These are phyloP conservation scores for Daboia siamensis DNA, from an alignment of 2,113 vertebrate genomes.

Conservation along the genomic window DNA sequence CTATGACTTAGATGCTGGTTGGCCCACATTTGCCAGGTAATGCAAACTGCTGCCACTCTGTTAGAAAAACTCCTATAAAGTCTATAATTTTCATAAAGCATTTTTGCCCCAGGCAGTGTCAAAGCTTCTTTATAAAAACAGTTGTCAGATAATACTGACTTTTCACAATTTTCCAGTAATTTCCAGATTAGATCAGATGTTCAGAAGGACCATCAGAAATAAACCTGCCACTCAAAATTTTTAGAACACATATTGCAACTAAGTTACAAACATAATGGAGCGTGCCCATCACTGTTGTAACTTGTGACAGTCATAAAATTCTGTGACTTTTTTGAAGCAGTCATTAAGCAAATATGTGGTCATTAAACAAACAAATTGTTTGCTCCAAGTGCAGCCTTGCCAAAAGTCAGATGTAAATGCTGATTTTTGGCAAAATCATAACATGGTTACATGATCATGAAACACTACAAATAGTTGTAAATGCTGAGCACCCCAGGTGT, in stretches of 20 bases:
- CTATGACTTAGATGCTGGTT: conserved; percentile 88
- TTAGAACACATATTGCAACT: not conserved
- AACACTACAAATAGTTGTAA: not conserved
- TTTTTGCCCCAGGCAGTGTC: not conserved
- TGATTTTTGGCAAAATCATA: not conserved
- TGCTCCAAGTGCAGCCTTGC: not conserved
- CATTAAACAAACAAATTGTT: not conserved
- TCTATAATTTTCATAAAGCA: not conserved
- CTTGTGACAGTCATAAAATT: not conserved
- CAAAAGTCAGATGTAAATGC: not conserved
- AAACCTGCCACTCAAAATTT: not conserved
- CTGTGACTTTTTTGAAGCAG: not conserved
- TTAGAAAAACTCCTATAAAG: conserved; percentile 6
- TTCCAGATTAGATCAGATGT: not conserved
- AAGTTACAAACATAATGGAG: not conserved
- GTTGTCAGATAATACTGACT: not conserved
- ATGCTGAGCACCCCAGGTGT: not conserved
- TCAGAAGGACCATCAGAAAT: not conserved
- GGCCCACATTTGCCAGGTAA: conserved; percentile 92
- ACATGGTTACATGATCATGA: not conserved
- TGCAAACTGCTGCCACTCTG: not conserved
- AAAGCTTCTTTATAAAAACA: not conserved
- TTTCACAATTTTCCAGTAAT: not conserved
- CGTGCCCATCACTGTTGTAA: not conserved
- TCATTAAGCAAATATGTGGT: not conserved